Conservation (phyloP, 2,888 invertebrate species). For the Caenorhabditis sinica region DNA sequence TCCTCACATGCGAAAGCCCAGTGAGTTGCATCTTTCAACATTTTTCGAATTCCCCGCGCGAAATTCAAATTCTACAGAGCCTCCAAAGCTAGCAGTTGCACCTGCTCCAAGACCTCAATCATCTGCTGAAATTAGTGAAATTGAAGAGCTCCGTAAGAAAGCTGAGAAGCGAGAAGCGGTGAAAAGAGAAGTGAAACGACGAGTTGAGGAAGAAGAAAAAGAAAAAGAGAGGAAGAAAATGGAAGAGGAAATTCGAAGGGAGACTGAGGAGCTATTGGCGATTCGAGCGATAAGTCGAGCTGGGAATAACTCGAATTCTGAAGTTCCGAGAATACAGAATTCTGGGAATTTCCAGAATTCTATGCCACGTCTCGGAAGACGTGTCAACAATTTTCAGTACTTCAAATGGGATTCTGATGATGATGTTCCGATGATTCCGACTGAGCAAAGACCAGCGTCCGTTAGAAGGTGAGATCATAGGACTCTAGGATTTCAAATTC, state of each 20-base stretch:
- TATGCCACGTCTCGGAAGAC: constrained; percentile 29
- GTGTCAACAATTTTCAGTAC: constrained; percentile 54
- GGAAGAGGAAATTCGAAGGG: constrained; percentile 35
- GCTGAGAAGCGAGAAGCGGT: constrained; percentile 42
- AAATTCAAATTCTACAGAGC: constrained; percentile 12
- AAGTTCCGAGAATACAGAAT: background rate
- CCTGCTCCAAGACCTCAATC: background rate
- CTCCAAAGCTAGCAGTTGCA: background rate
- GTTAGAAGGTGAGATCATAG: background rate
- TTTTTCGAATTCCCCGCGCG: background rate
- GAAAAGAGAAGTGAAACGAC: constrained; percentile 41
- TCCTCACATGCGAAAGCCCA: constrained; percentile 51
- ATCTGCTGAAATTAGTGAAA: constrained; percentile 15
- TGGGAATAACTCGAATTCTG: constrained; percentile 10
- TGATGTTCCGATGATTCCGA: constrained; percentile 20
- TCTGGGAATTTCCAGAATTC: background rate
- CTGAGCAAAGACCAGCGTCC: constrained; percentile 10
- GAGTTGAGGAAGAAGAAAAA: constrained; percentile 49
- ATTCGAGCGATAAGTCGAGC: constrained; percentile 8
- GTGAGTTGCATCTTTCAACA: constrained; percentile 6
- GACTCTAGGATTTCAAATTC: background rate
- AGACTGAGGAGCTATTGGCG: constrained; percentile 20
- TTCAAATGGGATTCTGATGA: constrained; percentile 58
- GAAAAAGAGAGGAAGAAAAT: constrained; percentile 14
- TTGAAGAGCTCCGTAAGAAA: constrained; percentile 26